Conservation (phyloP, 2,888 invertebrate species). For the Sussaba pulchella region DNA sequence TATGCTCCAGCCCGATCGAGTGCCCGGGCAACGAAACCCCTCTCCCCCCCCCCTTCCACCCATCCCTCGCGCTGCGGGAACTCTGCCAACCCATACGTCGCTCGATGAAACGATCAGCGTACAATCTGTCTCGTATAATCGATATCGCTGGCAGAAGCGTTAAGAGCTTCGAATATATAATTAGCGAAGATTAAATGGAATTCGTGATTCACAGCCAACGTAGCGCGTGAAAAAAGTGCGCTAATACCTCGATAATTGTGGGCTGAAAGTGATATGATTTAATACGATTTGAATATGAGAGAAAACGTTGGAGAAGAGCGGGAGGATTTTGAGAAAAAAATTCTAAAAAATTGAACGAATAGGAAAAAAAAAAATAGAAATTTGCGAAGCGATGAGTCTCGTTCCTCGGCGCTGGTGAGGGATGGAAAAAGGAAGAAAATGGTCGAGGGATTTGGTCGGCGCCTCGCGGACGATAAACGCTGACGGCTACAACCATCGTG, state of each 20-base stretch:
- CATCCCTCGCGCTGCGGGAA: slow-evolving; percentile 11
- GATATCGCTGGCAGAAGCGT: slow-evolving; percentile 16
- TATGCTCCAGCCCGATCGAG: slow-evolving; percentile 34
- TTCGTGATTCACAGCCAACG: slow-evolving; percentile 49
- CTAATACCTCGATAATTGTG: slow-evolving; percentile 82
- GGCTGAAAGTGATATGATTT: slow-evolving; percentile 81
- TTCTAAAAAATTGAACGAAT: not conserved
- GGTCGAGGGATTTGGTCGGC: slow-evolving; percentile 62
- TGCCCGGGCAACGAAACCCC: slow-evolving; percentile 3
- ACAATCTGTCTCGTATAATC: slow-evolving; percentile 34
- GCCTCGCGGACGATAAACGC: slow-evolving; percentile 74
- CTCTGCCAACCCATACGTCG: slow-evolving; percentile 35
- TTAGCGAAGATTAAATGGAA: slow-evolving; percentile 51
- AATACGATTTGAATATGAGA: slow-evolving; percentile 66
- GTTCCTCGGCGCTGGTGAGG: slow-evolving; percentile 26
- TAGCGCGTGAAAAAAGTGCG: slow-evolving; percentile 70
- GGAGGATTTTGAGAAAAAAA: slow-evolving; percentile 34
- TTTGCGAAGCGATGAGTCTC: slow-evolving; percentile 19
- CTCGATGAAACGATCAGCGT: slow-evolving; percentile 43
- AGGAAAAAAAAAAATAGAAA: slow-evolving; percentile 31
- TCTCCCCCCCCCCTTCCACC: not conserved
- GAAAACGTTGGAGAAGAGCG: not conserved
- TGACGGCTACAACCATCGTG: slow-evolving; percentile 57
- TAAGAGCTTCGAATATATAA: slow-evolving; percentile 49
- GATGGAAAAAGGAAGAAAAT: slow-evolving; percentile 28